Base-by-base conservation (phyloP, 2,888 invertebrate species). In the Hypselothyrea guttata region DNA sequence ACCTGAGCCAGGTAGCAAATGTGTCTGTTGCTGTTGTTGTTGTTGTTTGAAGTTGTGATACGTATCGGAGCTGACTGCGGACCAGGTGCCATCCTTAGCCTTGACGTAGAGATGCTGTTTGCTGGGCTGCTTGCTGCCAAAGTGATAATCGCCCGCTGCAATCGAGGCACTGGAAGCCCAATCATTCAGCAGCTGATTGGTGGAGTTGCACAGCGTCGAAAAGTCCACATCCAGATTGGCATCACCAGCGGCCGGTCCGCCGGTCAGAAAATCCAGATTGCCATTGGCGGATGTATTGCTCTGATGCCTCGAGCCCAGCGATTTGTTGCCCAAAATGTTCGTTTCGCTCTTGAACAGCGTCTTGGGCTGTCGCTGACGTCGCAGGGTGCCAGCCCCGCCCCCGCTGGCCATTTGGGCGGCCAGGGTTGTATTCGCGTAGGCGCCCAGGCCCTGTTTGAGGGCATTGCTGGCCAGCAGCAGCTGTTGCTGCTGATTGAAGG, bases 41-140 rank as follows among this genome's bases (percentile, higher is more conserved):
- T 84, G 88, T 49, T 87, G 88, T 68, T 87, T 86, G 58, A 84
- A 89, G 30, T 64, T 74, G 60, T 90, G 90, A 77, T 89, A 89
- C 58, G 88, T 82, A 63, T 89, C 89, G 55, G 89, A 88, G 59
- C 88, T 88, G 18, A 90, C 88, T 1, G 89, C 87, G 16, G 89
- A 87, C 90, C 90, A 90, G 46, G 88, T 87, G 35, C 90, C 89
- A 47, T 90, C 90, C 73, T 90, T 90, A 51, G 90, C 87, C 73
- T 90, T 90, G 12, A 90, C 88, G 55, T 90, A 90, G 41, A 90
- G 69, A 68, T 90, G 90, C 71, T 90, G 90, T 48, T 89, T 89
- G 54, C 75, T 84, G 7, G 89, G 89, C 70, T 88, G 87, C 55
- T 89, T 89, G 71, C 82, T 88, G 66, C 88, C 88, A 67, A 88